Conservation (phyloP, 2,888 invertebrate genomes). For the Cordilura impudica region DNA sequence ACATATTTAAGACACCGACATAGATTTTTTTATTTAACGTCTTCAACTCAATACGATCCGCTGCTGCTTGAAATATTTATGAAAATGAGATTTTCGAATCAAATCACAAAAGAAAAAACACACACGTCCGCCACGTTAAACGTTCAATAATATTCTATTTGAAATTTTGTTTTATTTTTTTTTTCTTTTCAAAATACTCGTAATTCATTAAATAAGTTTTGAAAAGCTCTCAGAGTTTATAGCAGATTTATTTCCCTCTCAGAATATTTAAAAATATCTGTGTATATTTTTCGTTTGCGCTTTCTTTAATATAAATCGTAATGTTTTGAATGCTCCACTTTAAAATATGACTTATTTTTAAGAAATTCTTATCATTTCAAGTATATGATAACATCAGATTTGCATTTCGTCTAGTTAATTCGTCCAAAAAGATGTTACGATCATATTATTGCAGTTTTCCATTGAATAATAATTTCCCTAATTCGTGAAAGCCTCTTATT, state of each 20-base stretch:
- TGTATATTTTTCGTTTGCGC: constrained; percentile 28
- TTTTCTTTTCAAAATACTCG: constrained; percentile 24
- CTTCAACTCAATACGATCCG: constrained; percentile 50
- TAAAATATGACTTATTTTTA: constrained; percentile 33
- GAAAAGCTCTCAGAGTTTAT: constrained; percentile 10
- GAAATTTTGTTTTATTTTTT: constrained; percentile 11
- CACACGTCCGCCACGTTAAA: constrained; percentile 60
- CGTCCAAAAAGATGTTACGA: constrained; percentile 4
- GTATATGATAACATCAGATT: constrained; percentile 18
- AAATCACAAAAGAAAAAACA: too few species aligned
- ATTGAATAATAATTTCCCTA: not conserved
- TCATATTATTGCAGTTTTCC: not conserved
- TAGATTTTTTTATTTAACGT: constrained; percentile 38
- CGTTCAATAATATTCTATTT: constrained; percentile 56
- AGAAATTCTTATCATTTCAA: constrained; percentile 29
- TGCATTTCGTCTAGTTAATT: not conserved
- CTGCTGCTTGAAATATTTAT: constrained; percentile 37
- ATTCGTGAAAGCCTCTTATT: not conserved
- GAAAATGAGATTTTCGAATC: constrained; percentile 35
- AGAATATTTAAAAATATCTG: constrained; percentile 52
- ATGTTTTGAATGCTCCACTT: constrained; percentile 57
- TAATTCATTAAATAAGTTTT: constrained; percentile 13
- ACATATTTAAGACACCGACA: constrained; percentile 22
- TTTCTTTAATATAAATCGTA: constrained; percentile 30
- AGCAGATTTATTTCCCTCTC: constrained; percentile 6